Base-by-base conservation (phyloP, 2,113 vertebrate species). In the Scomber japonicus region DNA sequence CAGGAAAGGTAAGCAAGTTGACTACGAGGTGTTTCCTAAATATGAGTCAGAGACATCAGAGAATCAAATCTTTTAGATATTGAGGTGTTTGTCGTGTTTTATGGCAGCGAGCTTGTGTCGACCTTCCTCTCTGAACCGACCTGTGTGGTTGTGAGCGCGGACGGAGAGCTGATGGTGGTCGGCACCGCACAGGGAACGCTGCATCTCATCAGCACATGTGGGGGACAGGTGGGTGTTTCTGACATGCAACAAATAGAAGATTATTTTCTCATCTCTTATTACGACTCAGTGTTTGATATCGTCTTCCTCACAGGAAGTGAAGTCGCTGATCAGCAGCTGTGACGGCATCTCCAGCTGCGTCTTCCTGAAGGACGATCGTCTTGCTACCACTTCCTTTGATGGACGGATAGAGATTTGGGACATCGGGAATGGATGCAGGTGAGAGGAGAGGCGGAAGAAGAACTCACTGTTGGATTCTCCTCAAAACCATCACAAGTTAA, bases 391-490 rank as follows among this genome's bases (percentile, higher is more conserved):
- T n/a, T 95, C 96, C 8, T 97, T 94, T 9, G 89, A 96, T 0
- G 97, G 97, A 19, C 92, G 88, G 19, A 82, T 97, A 49, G 96
- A 97, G 80, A 83, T 95, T 16, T 97, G 97, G 97, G 95, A 97
- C 80, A 68, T 95, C 7, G 75, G 60, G 44, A 95, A 82, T 3
- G 94, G 95, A 19, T 96, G 94, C 88, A 95, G 96, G 96, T 97
- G 78, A 49, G 79, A n/a, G 15, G 31, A 40, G 9, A 40, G 9
- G 8, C 2, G 24, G 24, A 27, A 27, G 24, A 27, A 27, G 14
- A 50, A 14, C 46, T 50, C 63, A 30, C 7, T 24, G 44, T 3
- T 35, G 1, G 53, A 6, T 15, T 77, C 13, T 30, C 35, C 3
- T 46, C 15, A 63, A 40, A 9, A 11, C 24, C 3, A 27, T 2